phyloP scores from a whole-genome alignment of 1,140 invertebrate genomes.

The Drosophila albomicans region DNA sequence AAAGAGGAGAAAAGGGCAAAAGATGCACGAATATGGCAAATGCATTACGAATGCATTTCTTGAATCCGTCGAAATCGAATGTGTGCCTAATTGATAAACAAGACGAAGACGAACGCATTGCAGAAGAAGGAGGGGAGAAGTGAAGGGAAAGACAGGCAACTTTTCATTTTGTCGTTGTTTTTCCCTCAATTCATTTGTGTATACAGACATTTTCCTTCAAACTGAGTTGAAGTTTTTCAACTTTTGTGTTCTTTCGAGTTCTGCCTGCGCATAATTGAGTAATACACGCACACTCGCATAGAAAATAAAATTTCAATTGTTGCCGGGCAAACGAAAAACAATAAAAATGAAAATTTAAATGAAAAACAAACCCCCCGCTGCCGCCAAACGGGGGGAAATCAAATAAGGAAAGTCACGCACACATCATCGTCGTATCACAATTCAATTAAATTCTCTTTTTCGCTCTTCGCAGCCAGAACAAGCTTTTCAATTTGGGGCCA shows the following conservation, averaged over 20 bases:
- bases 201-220: conserved; percentile 34
- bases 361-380: conserved; percentile 50
- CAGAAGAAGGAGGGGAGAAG: neutral
- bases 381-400: neutral
- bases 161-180: conserved; percentile 27
- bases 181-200: conserved; percentile 30
- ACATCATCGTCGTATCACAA: conserved; percentile 23
- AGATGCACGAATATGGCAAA: conserved; percentile 45
- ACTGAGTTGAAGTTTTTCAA: conserved; percentile 38
- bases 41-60: conserved; percentile 62
- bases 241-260: conserved; percentile 30
- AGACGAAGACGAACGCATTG: conserved; percentile 46
- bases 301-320: conserved; percentile 67
- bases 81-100: conserved; percentile 79
- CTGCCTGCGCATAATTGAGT: conserved; percentile 68
- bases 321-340: conserved; percentile 45
- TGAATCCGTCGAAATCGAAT: conserved; percentile 42
- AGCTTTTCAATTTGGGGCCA: conserved; percentile 34
- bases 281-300: conserved; percentile 43
- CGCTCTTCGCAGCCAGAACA: neutral
- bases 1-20: conserved; percentile 20
- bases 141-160: conserved; percentile 1
- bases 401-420: conserved; percentile 31
- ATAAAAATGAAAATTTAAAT: conserved; percentile 53
- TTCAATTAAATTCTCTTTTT: conserved; percentile 67